Evolutionary conservation across 2,113 vertebrate genomes (phyloP).

Genomic region (Chrysochloris asiatica): DNA sequence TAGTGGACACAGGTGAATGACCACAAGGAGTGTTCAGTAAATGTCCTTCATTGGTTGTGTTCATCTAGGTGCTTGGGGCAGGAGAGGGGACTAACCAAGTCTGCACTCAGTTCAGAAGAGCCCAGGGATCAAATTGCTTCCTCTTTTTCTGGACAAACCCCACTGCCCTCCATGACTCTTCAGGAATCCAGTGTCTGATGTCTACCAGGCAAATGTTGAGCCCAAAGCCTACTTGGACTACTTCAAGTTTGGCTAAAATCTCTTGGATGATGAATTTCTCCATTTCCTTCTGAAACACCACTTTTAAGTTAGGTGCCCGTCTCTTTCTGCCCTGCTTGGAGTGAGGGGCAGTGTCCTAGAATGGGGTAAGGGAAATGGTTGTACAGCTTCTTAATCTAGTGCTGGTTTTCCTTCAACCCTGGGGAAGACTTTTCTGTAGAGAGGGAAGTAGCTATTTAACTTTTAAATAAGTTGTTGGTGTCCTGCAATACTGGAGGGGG

Average conservation of each 20-base stretch:
- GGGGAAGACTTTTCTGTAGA: background rate
- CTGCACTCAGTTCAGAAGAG: background rate
- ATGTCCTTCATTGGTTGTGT: background rate
- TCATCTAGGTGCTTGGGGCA: background rate
- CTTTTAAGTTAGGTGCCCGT: conserved; percentile 1
- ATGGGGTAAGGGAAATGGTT: background rate
- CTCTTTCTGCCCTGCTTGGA: background rate
- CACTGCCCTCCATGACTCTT: background rate
- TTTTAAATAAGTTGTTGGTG: conserved; percentile 31
- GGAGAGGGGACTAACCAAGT: background rate
- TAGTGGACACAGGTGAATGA: too few species aligned
- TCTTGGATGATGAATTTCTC: background rate
- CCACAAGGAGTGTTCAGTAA: background rate
- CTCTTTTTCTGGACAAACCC: background rate
- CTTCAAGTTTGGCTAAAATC: too few species aligned
- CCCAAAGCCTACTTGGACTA: background rate
- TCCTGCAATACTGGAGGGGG: background rate
- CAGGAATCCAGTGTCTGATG: background rate
- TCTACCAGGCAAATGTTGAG: conserved; percentile 35
- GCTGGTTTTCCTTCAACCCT: background rate
- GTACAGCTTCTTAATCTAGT: too few species aligned
- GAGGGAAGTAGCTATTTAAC: background rate
- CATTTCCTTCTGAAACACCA: background rate
- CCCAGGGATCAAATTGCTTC: too few species aligned
- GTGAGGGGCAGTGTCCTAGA: background rate